Evolutionary conservation across 2,113 vertebrate species (phyloP).

Genomic region (Lagenorhynchus albirostris): DNA sequence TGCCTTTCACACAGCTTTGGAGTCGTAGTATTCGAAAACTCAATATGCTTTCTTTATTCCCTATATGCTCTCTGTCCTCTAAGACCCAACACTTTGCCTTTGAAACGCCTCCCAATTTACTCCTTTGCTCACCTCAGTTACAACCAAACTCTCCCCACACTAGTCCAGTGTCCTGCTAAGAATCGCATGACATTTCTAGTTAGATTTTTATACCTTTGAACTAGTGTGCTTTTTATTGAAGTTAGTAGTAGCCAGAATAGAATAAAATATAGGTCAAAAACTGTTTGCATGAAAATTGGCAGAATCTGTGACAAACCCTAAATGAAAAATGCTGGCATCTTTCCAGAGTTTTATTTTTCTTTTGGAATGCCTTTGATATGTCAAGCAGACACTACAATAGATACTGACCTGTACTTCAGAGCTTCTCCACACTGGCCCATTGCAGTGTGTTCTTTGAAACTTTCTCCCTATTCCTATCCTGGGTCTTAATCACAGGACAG

Average conservation of each 20-base stretch:
- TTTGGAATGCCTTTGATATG: neutral
- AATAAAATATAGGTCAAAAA: neutral
- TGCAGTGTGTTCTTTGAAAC: neutral
- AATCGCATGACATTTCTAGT: neutral
- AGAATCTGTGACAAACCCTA: neutral
- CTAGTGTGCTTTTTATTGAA: neutral
- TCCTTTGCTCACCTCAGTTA: neutral
- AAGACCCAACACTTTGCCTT: neutral
- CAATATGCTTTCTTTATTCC: neutral
- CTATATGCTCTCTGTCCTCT: neutral
- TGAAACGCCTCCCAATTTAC: neutral
- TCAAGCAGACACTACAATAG: neutral
- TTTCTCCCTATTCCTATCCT: neutral
- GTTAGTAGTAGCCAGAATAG: neutral
- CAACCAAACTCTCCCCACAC: neutral
- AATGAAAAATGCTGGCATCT: neutral
- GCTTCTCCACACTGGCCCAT: neutral
- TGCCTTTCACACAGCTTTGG: neutral
- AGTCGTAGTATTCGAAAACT: neutral
- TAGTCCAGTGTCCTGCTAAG: neutral
- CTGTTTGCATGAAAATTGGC: neutral
- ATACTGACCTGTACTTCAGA: neutral
- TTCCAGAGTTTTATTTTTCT: neutral
- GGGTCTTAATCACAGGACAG: neutral
- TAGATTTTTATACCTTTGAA: neutral